These are phyloP conservation scores for Cardiocondyla obscurior DNA, from an alignment of 1,140 invertebrate species.

Conservation along the genomic window DNA sequence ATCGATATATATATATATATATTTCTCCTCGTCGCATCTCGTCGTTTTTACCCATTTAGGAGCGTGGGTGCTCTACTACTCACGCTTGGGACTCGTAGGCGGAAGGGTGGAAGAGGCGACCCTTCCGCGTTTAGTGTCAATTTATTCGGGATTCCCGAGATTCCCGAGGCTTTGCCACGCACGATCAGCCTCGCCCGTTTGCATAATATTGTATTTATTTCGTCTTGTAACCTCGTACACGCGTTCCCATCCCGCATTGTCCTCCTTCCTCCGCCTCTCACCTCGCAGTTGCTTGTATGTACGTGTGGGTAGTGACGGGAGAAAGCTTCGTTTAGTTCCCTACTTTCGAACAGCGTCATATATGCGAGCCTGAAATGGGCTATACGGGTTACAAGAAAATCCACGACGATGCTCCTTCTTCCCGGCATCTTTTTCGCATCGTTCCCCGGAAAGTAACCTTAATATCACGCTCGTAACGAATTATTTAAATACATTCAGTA, in stretches of 20 bases:
- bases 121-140: conserved; percentile 82
- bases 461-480: not conserved
- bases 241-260: conserved; percentile 39
- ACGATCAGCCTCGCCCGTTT: conserved; percentile 81
- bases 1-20: conserved; percentile 74
- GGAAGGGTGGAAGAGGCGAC: conserved; percentile 46
- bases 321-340: conserved; percentile 68
- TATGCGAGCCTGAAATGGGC: conserved; percentile 76
- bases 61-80: conserved; percentile 42
- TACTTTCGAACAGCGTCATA: conserved; percentile 67
- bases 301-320: conserved; percentile 11
- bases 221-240: conserved; percentile 80
- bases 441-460: not conserved
- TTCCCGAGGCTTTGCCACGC: conserved; percentile 76
- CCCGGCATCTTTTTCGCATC: conserved; percentile 2
- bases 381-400: conserved; percentile 78
- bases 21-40: conserved; percentile 59
- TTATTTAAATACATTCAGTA: not conserved
- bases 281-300: not conserved
- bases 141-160: conserved; percentile 84
- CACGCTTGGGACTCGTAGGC: conserved; percentile 43
- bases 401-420: conserved; percentile 33
- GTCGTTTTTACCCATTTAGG: conserved; percentile 44
- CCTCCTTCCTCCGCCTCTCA: conserved; percentile 25
- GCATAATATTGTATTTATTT: conserved; percentile 85